Evolutionary conservation across 2,888 invertebrate genomes (phyloP), one percentile per base, ranked within the genome.

Genomic region (Rhagonycha lutea): DNA sequence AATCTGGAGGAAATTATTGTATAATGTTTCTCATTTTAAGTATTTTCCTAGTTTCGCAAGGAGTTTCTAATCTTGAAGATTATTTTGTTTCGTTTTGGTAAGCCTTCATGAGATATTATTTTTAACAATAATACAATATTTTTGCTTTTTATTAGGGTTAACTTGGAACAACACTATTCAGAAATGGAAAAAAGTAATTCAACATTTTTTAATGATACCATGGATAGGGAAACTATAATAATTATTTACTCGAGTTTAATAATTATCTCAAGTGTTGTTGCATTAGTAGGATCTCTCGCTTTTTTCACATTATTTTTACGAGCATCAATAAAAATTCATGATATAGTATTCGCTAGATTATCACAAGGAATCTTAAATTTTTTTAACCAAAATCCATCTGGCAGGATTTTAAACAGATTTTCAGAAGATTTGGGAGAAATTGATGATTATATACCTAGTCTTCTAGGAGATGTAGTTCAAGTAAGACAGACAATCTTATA

Each of bases 51-150:
- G 78, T 92, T 0, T 90, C 95, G 0, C 96, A 96, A 87, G 82
- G 91, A 8, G 87, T 93, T 61, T 94, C 93, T 1, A 95, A 95
- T 11, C 91, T 91, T 8, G 91, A 93, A 0, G 96, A 96, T 85
- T 95, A 92, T 88, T 96, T 94, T 89, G 91, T 95, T 10, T 91
- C 94, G 5, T 92, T 91, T 84, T 96, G 95, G 95, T 92, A 82
- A 88, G 87, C 83, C 28, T 62, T 7, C 7, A 62, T 9, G 9
- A 12, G n/a, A 61, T 24, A 65, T 61, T 14, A 18, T n/a, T 0
- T 47, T n/a, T 11, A 65, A 8, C 9, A 3, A 24, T 24, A n/a
- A 62, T 47, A 28, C n/a, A 74, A 61, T 18, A 68, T 62, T 26
- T n/a, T n/a, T 47, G 2, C 26, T 77, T 26, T 32, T 82, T 83